A percentile compares a stretch with the other conserved stretches of the same genome.
These are phyloP conservation scores for Drosophila mettleri DNA, from an alignment of 2,888 invertebrate genomes.

Conservation along the genomic window DNA sequence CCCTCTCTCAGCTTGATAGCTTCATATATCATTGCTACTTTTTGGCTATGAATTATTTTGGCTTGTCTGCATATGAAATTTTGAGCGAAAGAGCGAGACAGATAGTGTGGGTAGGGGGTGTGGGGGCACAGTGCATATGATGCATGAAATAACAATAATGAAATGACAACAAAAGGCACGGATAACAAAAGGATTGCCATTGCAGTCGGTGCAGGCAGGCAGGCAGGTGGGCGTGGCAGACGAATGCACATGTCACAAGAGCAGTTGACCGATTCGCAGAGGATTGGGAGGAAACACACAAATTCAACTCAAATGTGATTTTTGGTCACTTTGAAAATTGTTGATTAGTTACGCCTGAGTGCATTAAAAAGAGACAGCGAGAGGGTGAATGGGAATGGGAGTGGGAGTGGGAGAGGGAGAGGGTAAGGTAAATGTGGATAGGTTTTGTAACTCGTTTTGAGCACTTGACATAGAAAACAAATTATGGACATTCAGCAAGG, in stretches of 20 bases:
- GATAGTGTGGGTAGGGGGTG: neutral
- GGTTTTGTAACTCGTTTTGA: conserved; percentile 43
- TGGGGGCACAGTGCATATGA: conserved; percentile 56
- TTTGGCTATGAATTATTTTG: conserved; percentile 71
- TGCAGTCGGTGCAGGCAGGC: conserved; percentile 1
- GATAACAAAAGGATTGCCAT: conserved; percentile 70
- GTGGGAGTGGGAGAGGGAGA: neutral
- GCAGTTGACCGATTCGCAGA: conserved; percentile 51
- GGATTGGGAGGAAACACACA: neutral
- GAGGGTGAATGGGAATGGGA: neutral
- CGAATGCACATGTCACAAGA: conserved; percentile 46
- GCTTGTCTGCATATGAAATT: conserved; percentile 69
- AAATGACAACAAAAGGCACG: conserved; percentile 79
- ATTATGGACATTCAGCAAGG: conserved; percentile 19
- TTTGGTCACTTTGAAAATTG: conserved; percentile 79
- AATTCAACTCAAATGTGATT: conserved; percentile 71
- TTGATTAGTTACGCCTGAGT: conserved; percentile 76
- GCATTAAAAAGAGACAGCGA: conserved; percentile 46
- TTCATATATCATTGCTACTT: conserved; percentile 46
- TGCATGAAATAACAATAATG: conserved; percentile 80
- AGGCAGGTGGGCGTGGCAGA: conserved; percentile 8
- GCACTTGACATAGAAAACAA: conserved; percentile 38
- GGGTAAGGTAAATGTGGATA: neutral
- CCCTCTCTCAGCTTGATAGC: neutral
- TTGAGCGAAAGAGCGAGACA: conserved; percentile 62